Base-by-base conservation (phyloP, 2,797 vertebrate species). In the Oreochromis grahami region DNA sequence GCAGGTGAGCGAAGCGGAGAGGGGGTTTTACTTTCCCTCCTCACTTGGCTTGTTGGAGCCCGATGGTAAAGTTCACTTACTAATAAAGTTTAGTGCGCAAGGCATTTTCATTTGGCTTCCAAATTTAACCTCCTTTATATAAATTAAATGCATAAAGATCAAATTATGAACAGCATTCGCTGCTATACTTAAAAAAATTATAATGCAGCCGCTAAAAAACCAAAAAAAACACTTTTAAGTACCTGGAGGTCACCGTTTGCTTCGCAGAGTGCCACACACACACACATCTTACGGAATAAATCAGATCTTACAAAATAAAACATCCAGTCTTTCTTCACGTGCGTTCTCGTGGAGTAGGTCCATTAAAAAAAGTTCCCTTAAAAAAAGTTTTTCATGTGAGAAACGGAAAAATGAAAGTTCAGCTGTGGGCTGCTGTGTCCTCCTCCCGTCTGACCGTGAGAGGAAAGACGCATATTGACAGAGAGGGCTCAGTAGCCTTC, bases 401-500 rank as follows among this genome's bases (percentile, higher is more conserved):
- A 65, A 21, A 52, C 5, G 43, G 14, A 21, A 29, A 38, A 78
- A 58, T 2, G 13, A 15, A 85, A 60, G 45, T 51, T 78, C 15
- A 13, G 56, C 78, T 17, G 51, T 56, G 48, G 81, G 48, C 58
- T 2, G 5, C 19, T 53, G 38, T 50, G 68, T 85, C 80, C 55
- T 43, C 51, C 72, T 78, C 74, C 48, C 9, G 82, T 51, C 36
- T 78, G 86, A 89, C 76, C 86, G 74, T 58, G 79, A 88, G 76
- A 83, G 89, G 84, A 90, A 70, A 77, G 86, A 87, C 76, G 53
- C 83, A 88, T 85, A 93, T 88, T 90, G 88, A 84, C 86, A 82
- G 83, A 70, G 52, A 86, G 72, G 77, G 72, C 87, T 94, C 90
- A 85, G 84, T 88, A 86, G 88, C 91, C 92, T 84, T 83, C 81